A percentile compares a stretch with the other conserved stretches of the same genome.
Evolutionary conservation across 2,113 vertebrate species (phyloP).

Genomic region (Actenoides hombroni): DNA sequence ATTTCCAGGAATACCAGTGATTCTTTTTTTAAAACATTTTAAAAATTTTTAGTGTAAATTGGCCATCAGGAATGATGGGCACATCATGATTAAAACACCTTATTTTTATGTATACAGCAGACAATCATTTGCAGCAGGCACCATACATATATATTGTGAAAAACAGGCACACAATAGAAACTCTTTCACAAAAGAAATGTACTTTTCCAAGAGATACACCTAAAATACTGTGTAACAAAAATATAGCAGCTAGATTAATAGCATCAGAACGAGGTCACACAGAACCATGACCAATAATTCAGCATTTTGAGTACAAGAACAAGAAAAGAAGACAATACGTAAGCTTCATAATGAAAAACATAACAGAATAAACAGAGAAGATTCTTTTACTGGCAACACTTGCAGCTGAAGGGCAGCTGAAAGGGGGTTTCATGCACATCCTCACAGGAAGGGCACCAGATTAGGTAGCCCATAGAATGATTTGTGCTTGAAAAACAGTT

Average conservation of each 20-base stretch:
- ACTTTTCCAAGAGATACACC: constrained; percentile 33
- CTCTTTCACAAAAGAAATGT: constrained; percentile 49
- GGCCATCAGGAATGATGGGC: constrained; percentile 26
- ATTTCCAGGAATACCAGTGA: not conserved
- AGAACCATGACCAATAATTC: constrained; percentile 47
- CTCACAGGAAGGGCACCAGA: not conserved
- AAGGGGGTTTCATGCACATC: not conserved
- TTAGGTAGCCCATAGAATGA: not conserved
- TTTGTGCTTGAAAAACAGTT: not conserved
- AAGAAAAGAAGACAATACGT: constrained; percentile 49
- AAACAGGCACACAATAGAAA: constrained; percentile 54
- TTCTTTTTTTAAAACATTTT: not conserved
- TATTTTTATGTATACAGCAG: constrained; percentile 63
- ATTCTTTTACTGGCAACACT: constrained; percentile 13
- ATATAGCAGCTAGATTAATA: constrained; percentile 37
- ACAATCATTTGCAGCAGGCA: constrained; percentile 22
- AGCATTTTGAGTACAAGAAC: not conserved
- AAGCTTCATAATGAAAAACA: constrained; percentile 49
- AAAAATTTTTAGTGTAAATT: not conserved
- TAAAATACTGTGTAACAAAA: constrained; percentile 42
- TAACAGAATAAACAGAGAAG: constrained; percentile 49
- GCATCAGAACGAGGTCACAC: constrained; percentile 44
- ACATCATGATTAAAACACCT: constrained; percentile 45
- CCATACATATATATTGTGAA: constrained; percentile 50
- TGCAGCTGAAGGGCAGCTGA: constrained; percentile 1